Percentiles rank a stretch among this genome's conserved stretches.
phyloP scores from a whole-genome alignment of 2,113 vertebrate genomes.

The Rhodinocichla rosea region DNA sequence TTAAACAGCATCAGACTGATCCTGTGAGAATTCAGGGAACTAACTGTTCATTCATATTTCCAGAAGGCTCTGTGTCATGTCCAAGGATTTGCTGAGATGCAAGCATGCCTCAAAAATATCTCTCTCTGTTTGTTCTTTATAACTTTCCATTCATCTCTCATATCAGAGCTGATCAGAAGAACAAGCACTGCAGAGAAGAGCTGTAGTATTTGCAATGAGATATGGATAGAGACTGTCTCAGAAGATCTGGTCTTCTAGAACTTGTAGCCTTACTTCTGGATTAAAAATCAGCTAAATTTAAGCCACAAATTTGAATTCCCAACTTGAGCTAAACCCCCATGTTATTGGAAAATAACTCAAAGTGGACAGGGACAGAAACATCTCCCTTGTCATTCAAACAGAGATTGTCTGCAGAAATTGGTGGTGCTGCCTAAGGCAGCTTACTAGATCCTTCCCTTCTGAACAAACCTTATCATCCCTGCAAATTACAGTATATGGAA shows the following conservation, averaged over 20 bases:
- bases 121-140: background rate
- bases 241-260: background rate
- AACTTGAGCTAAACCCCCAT: background rate
- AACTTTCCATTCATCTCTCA: background rate
- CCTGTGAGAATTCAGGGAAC: background rate
- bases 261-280: background rate
- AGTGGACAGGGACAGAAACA: background rate
- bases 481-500: background rate
- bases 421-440: background rate
- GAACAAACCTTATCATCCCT: background rate
- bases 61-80: background rate
- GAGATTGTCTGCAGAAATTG: background rate
- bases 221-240: background rate
- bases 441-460: background rate
- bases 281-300: background rate
- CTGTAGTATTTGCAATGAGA: background rate
- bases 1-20: background rate
- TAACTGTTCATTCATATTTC: background rate
- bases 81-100: background rate
- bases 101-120: background rate
- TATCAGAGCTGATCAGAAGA: background rate
- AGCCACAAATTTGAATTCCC: background rate
- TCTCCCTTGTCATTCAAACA: background rate
- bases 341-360: background rate
- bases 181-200: background rate